Evolutionary conservation across 2,113 vertebrate species (phyloP).

Genomic region (Melanotaenia duboulayi): DNA sequence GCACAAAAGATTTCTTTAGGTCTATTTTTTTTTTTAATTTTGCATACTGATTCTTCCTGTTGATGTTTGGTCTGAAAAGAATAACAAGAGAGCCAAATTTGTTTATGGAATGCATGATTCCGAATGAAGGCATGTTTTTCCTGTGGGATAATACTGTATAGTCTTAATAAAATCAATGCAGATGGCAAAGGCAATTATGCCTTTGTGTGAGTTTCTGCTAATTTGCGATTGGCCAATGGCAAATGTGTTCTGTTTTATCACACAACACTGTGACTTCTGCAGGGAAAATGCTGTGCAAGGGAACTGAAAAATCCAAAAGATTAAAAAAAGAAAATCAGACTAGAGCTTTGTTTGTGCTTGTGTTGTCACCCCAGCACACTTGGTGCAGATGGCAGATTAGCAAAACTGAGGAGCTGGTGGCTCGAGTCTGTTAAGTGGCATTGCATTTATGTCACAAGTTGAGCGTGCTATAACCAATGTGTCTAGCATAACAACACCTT

Average conservation of each 20-base stretch:
- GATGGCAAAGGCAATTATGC: slow-evolving; percentile 55
- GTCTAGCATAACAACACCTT: background rate
- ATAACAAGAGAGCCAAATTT: slow-evolving; percentile 20
- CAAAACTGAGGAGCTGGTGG: background rate
- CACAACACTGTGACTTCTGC: slow-evolving; percentile 9
- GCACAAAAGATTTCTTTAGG: slow-evolving; percentile 2
- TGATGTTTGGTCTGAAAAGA: slow-evolving; percentile 18
- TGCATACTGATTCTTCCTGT: slow-evolving; percentile 7
- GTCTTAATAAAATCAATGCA: slow-evolving; percentile 57
- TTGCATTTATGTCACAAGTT: background rate
- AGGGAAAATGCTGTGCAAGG: background rate
- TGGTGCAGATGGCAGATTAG: background rate
- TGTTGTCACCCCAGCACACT: background rate
- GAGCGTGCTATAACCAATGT: background rate
- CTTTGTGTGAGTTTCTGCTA: slow-evolving; percentile 46
- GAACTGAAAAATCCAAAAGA: background rate
- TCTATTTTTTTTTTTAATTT: background rate
- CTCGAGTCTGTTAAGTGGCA: background rate
- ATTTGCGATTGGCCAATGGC: slow-evolving; percentile 54
- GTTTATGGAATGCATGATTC: slow-evolving; percentile 34
- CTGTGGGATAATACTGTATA: slow-evolving; percentile 44
- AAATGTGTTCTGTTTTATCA: slow-evolving; percentile 35
- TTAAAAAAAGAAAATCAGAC: background rate
- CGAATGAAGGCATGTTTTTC: slow-evolving; percentile 28
- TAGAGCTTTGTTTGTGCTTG: background rate